A percentile compares a stretch with the other conserved stretches of the same genome.
Evolutionary conservation across 2,888 invertebrate genomes (phyloP).

Genomic region (Corbicula japonica): DNA sequence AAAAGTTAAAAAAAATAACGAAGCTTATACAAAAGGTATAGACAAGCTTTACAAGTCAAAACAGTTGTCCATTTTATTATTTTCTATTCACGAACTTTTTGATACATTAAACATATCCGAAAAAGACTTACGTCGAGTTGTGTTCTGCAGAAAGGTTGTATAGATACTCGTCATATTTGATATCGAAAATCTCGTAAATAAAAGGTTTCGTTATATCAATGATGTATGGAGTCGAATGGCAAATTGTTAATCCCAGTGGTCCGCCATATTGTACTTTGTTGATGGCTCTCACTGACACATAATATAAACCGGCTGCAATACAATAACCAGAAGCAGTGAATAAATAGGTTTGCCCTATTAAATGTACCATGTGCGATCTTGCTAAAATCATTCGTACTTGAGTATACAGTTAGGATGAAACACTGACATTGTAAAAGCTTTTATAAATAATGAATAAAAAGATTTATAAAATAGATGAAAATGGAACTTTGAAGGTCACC

Average conservation of each 20-base stretch:
- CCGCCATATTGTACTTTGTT: constrained; percentile 80
- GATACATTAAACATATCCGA: neutral
- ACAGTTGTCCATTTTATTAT: too few species aligned
- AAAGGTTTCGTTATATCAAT: constrained; percentile 77
- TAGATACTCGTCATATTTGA: constrained; percentile 73
- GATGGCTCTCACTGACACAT: constrained; percentile 71
- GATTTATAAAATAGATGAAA: neutral
- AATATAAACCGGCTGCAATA: constrained; percentile 76
- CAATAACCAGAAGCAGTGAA: too few species aligned
- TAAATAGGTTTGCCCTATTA: too few species aligned
- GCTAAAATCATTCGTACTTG: too few species aligned
- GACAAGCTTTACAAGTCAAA: too few species aligned
- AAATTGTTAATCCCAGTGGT: constrained; percentile 73
- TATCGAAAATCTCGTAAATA: constrained; percentile 72
- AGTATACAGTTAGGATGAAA: neutral
- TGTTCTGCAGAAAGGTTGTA: constrained; percentile 64
- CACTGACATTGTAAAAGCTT: neutral
- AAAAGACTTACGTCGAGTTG: constrained; percentile 73
- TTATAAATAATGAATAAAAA: neutral
- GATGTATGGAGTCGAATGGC: constrained; percentile 73
- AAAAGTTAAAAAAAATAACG: too few species aligned
- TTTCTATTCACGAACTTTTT: too few species aligned
- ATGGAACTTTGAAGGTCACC: neutral
- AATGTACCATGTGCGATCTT: too few species aligned
- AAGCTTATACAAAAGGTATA: too few species aligned